Base-by-base conservation (phyloP, 2,888 invertebrate genomes). In the Allygus modestus region DNA sequence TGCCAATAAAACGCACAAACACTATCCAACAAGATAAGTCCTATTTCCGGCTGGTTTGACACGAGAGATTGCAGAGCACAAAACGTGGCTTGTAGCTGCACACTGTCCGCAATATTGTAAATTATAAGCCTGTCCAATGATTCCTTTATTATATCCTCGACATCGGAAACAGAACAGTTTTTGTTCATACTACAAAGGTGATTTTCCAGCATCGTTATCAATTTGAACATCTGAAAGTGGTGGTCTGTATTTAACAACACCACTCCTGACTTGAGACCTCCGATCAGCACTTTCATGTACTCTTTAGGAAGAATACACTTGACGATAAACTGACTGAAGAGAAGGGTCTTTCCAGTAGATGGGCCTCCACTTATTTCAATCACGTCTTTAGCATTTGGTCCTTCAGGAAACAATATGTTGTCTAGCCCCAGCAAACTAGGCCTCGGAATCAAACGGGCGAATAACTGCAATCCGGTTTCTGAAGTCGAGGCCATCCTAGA, bases 401-500 rank as follows among this genome's bases (percentile, higher is more conserved):
- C 91, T 20, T 89, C 88, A 1, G 87, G 86, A 20, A 94, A 93
- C 84, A 94, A 87, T 46, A 86, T 86, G 17, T 91, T 90, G 73
- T 93, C 92, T 87, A 94, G 90, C 33, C 90, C 90, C 86, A 89
- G 87, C 15, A 93, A 87, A 20, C 89, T 89, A 0, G 91, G 89
- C 86, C 91, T 91, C 85, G 90, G 90, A 23, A 89, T 90, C 43
- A 94, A 87, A 88, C 94, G 91, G 65, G 92, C 90, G 26, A 93
- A 88, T 83, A 94, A 89, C 88, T 94, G 93, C n/a, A 92, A 88
- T 54, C 94, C 94, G 20, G 93, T 92, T 90, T 94, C 94, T 5
- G 58, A 58, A 0, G 79, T 58, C 1, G 79, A 79, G 20, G 79
- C 58, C 79, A 79, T 79, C 79, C 79, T 79, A 33, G 51, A 79